A percentile compares a stretch with the other conserved stretches of the same genome.
Evolutionary conservation across 2,888 invertebrate genomes (phyloP).

Genomic region (Trilocha varians): DNA sequence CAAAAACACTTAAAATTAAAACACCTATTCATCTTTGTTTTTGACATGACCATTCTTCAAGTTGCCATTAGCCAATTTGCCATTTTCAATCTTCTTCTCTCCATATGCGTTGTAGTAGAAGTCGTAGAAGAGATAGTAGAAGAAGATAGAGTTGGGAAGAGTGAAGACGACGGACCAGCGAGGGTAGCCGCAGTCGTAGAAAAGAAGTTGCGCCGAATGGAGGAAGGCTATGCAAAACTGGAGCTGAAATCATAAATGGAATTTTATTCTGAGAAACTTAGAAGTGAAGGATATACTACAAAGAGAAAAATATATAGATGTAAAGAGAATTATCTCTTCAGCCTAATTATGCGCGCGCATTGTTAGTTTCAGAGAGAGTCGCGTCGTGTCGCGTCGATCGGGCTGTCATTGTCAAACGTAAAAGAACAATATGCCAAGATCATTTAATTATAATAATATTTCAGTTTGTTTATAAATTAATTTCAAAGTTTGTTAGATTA

Average conservation of each 20-base stretch:
- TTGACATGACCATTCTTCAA: constrained; percentile 12
- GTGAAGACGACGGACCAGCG: constrained; percentile 87
- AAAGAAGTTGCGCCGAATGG: constrained; percentile 88
- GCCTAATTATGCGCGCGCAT: too few relatives aligned
- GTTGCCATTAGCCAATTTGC: constrained; percentile 22
- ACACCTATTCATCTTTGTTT: background rate
- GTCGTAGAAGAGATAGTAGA: constrained; percentile 92
- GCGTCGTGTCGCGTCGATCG: too few relatives aligned
- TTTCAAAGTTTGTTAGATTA: too few relatives aligned
- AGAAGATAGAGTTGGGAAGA: constrained; percentile 91
- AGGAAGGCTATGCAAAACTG: constrained; percentile 92
- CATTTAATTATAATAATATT: too few relatives aligned
- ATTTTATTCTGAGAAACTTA: background rate
- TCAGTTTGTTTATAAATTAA: too few relatives aligned
- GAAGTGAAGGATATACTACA: too few relatives aligned
- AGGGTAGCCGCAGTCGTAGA: constrained; percentile 92
- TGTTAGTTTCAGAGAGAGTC: too few relatives aligned
- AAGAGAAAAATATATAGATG: too few relatives aligned
- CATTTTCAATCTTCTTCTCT: constrained; percentile 29
- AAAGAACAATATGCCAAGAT: too few relatives aligned
- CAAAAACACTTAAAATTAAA: too few relatives aligned
- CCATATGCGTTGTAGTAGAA: constrained; percentile 89
- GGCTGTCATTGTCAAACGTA: too few relatives aligned
- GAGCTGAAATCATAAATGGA: constrained; percentile 73
- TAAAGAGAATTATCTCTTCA: too few relatives aligned